Conservation (phyloP, 2,797 vertebrate genomes). For the Basileuterus tristriatus region DNA sequence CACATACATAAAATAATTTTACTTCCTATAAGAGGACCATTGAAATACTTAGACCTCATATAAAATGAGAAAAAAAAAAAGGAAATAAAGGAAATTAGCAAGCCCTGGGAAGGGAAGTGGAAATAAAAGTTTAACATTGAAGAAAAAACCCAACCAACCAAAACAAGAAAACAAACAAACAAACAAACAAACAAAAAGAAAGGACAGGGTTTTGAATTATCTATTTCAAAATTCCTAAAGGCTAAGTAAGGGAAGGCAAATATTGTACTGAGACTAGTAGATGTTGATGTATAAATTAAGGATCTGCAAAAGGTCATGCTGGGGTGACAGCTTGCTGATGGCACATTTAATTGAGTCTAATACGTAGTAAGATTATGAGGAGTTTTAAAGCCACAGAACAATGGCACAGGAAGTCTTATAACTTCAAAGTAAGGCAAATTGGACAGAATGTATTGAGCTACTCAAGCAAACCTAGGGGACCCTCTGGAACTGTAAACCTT, state of each 20-base stretch:
- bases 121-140: neutral
- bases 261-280: neutral
- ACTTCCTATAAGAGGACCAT: neutral
- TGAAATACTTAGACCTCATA: neutral
- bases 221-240: neutral
- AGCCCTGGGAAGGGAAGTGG: neutral
- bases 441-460: neutral
- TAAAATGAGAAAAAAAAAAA: neutral
- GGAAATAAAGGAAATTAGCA: neutral
- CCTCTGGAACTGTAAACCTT: neutral
- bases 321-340: neutral
- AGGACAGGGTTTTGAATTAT: neutral
- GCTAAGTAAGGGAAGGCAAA: neutral
- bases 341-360: neutral
- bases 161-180: neutral
- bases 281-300: neutral
- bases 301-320: neutral
- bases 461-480: neutral
- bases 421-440: neutral
- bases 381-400: neutral
- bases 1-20: neutral
- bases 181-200: neutral
- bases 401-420: neutral
- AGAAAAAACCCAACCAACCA: neutral
- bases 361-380: neutral